Evolutionary conservation across 2,113 vertebrate genomes (phyloP).

Genomic region (Bolborhynchus lineola): DNA sequence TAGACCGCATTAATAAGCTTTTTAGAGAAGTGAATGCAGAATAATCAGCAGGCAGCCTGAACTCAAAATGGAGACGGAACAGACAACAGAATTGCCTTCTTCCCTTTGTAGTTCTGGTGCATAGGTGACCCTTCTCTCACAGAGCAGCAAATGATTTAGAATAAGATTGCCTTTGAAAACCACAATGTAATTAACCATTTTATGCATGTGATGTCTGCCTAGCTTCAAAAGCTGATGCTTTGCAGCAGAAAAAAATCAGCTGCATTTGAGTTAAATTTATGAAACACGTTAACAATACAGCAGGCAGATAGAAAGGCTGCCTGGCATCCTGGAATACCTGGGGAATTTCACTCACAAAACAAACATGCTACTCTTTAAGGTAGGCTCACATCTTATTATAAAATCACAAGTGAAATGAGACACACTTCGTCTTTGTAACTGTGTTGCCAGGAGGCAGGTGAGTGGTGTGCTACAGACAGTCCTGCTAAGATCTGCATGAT

Average conservation of each 20-base stretch:
- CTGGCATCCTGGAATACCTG: slow-evolving; percentile 61
- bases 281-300: slow-evolving; percentile 59
- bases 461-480: slow-evolving; percentile 50
- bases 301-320: slow-evolving; percentile 51
- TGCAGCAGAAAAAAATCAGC: not conserved
- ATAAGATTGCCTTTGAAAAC: slow-evolving; percentile 56
- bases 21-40: slow-evolving; percentile 77
- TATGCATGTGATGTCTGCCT: not conserved
- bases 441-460: slow-evolving; percentile 68
- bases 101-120: slow-evolving; percentile 44
- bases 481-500: slow-evolving; percentile 56
- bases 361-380: slow-evolving; percentile 74
- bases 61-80: slow-evolving; percentile 70
- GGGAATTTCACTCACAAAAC: slow-evolving; percentile 77
- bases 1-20: slow-evolving; percentile 83
- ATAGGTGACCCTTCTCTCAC: slow-evolving; percentile 51
- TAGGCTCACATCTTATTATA: slow-evolving; percentile 74
- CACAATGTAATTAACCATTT: slow-evolving; percentile 45
- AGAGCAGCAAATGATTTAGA: slow-evolving; percentile 28
- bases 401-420: slow-evolving; percentile 72
- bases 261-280: slow-evolving; percentile 64
- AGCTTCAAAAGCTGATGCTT: slow-evolving; percentile 11
- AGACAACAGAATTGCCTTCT: slow-evolving; percentile 52
- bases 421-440: slow-evolving; percentile 62
- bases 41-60: slow-evolving; percentile 72